These are phyloP conservation scores for Drosophila kambysellisi DNA, from an alignment of 2,888 invertebrate species.

Conservation along the genomic window DNA sequence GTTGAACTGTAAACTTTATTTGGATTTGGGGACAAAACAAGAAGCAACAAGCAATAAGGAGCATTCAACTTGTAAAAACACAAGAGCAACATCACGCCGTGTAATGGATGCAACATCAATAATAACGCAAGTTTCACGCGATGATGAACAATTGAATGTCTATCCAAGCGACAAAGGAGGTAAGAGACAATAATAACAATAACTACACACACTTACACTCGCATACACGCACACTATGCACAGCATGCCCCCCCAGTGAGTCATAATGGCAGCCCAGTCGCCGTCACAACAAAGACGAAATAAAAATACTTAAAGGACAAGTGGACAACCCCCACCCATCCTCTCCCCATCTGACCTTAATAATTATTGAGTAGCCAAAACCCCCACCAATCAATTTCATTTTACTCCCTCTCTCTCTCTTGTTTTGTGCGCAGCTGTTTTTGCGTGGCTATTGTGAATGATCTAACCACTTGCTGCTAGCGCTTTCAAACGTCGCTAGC, in stretches of 20 bases:
- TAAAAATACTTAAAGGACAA: constrained; percentile 68
- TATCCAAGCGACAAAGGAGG: constrained; percentile 93
- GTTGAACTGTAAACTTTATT: constrained; percentile 36
- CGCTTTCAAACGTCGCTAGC: constrained; percentile 48
- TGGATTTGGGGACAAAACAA: constrained; percentile 22
- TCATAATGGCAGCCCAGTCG: constrained; percentile 54
- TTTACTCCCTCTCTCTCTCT: constrained; percentile 21
- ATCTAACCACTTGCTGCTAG: constrained; percentile 72
- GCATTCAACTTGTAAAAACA: constrained; percentile 41
- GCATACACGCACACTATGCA: constrained; percentile 2
- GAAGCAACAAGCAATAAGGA: constrained; percentile 33
- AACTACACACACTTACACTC: neutral
- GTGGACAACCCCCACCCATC: constrained; percentile 46
- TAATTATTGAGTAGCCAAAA: constrained; percentile 29
- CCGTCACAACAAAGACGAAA: constrained; percentile 77
- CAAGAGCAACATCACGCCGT: constrained; percentile 65
- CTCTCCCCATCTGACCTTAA: constrained; percentile 49
- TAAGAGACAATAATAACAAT: constrained; percentile 38
- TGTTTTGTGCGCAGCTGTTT: constrained; percentile 56
- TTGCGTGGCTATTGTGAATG: constrained; percentile 59
- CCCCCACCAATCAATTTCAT: constrained; percentile 33
- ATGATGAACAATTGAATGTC: constrained; percentile 97
- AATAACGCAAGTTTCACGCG: constrained; percentile 98
- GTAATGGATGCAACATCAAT: constrained; percentile 99
- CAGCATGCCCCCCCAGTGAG: constrained; percentile 45